These are phyloP conservation scores for Artemia sinica DNA, from an alignment of 2,888 invertebrate genomes.

Conservation along the genomic window DNA sequence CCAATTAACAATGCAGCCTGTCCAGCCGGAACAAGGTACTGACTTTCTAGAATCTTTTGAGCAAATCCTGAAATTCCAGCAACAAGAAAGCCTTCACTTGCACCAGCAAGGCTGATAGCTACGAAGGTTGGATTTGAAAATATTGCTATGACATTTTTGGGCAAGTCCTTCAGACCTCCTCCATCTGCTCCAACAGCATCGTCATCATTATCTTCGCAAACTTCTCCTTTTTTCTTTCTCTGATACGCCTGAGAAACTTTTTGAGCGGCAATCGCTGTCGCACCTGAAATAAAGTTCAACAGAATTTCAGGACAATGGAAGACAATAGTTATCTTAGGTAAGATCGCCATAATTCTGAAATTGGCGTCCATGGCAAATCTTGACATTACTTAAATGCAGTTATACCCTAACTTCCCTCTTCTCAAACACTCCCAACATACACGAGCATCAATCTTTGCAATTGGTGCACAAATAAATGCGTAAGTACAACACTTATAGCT, in stretches of 20 bases:
- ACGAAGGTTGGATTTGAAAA: slow-evolving; percentile 58
- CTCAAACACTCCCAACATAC: too few species aligned
- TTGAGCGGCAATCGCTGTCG: slow-evolving; percentile 38
- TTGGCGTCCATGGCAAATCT: too few species aligned
- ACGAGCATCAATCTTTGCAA: too few species aligned
- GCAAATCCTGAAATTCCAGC: slow-evolving; percentile 61
- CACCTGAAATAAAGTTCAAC: slow-evolving; percentile 25
- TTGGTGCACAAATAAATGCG: too few species aligned
- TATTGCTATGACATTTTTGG: slow-evolving; percentile 45
- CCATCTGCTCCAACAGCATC: slow-evolving; percentile 8
- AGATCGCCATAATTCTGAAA: too few species aligned
- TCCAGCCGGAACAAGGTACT: slow-evolving; percentile 57
- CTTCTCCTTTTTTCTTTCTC: slow-evolving; percentile 14
- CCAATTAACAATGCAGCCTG: slow-evolving; percentile 57
- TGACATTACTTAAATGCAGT: too few species aligned
- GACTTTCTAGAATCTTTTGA: slow-evolving; percentile 56
- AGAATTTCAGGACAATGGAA: too few species aligned
- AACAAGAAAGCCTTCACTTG: slow-evolving; percentile 53
- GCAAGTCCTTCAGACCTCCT: slow-evolving; percentile 40
- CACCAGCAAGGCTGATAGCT: slow-evolving; percentile 57
- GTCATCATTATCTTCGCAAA: slow-evolving; percentile 24
- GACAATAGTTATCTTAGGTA: too few species aligned
- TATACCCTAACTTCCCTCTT: too few species aligned
- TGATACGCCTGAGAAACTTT: slow-evolving; percentile 45
- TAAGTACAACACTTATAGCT: too few species aligned